Evolutionary conservation across 1,140 invertebrate genomes (phyloP).

Genomic region (Coenobita brevimanus): DNA sequence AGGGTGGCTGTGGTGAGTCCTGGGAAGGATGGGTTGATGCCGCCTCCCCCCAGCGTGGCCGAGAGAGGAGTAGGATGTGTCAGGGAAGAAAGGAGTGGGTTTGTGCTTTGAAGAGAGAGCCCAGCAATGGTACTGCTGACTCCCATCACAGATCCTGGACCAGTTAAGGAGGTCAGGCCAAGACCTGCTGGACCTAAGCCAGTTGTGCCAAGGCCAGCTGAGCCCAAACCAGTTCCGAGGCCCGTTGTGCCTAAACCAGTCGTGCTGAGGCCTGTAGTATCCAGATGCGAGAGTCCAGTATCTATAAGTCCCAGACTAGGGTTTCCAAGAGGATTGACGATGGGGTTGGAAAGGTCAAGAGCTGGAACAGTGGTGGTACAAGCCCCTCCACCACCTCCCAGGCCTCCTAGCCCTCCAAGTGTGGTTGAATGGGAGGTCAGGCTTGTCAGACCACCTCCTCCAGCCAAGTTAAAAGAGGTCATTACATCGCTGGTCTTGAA

Average conservation of each 20-base stretch:
- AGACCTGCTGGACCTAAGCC: neutral
- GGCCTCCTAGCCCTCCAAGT: neutral
- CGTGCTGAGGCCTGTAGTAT: conserved; percentile 11
- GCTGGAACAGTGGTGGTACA: conserved; percentile 55
- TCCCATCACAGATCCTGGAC: neutral
- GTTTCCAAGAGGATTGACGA: conserved; percentile 56
- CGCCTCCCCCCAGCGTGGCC: conserved; percentile 3
- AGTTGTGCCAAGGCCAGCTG: neutral
- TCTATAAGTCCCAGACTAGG: conserved; percentile 51
- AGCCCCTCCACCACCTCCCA: neutral
- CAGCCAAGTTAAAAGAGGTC: conserved; percentile 26
- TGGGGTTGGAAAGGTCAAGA: conserved; percentile 59
- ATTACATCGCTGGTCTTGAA: conserved; percentile 46
- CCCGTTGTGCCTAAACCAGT: neutral
- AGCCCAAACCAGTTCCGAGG: neutral
- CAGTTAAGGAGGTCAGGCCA: conserved; percentile 24
- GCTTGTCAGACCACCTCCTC: neutral
- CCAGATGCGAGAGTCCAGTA: conserved; percentile 28
- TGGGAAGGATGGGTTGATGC: conserved; percentile 13
- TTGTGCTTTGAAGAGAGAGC: conserved; percentile 26
- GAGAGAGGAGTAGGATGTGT: neutral
- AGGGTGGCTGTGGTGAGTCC: conserved; percentile 39
- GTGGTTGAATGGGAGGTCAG: conserved; percentile 17
- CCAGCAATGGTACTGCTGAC: neutral
- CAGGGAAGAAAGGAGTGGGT: conserved; percentile 25